These are phyloP conservation scores for Argya squamiceps DNA, from an alignment of 2,797 vertebrate genomes.

Conservation along the genomic window DNA sequence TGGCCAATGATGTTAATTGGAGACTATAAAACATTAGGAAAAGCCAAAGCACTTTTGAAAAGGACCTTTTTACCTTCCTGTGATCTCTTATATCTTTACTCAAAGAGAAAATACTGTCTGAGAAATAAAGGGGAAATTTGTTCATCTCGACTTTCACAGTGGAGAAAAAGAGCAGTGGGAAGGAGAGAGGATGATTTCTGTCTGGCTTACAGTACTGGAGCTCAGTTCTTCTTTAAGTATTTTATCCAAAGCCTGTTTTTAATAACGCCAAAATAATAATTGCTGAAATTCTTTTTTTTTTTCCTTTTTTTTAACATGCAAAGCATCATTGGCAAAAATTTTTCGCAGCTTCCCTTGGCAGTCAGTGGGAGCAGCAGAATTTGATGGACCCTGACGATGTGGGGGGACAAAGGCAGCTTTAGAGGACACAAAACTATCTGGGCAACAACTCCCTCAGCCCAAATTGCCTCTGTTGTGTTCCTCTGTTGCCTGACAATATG, in stretches of 20 bases:
- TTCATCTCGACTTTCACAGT: background rate
- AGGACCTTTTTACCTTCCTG: background rate
- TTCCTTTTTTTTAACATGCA: background rate
- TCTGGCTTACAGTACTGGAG: background rate
- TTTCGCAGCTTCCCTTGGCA: background rate
- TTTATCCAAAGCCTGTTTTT: slow-evolving; percentile 14
- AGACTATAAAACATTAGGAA: background rate
- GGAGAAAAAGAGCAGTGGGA: background rate
- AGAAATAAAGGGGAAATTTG: background rate
- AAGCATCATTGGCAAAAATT: background rate
- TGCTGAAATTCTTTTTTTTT: background rate
- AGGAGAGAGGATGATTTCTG: background rate
- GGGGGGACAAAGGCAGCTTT: background rate
- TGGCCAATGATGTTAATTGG: background rate
- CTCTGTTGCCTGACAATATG: background rate
- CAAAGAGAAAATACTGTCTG: background rate
- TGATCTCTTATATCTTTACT: background rate
- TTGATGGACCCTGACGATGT: background rate
- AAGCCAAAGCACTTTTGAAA: background rate
- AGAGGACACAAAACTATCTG: slow-evolving; percentile 1
- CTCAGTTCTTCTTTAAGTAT: background rate
- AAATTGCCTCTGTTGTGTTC: background rate
- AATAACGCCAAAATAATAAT: background rate
- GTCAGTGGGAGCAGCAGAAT: background rate
- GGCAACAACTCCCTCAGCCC: background rate